Conservation (phyloP, 53 echinoderm and acorn worm genomes). For the Actinopyga echinites region DNA sequence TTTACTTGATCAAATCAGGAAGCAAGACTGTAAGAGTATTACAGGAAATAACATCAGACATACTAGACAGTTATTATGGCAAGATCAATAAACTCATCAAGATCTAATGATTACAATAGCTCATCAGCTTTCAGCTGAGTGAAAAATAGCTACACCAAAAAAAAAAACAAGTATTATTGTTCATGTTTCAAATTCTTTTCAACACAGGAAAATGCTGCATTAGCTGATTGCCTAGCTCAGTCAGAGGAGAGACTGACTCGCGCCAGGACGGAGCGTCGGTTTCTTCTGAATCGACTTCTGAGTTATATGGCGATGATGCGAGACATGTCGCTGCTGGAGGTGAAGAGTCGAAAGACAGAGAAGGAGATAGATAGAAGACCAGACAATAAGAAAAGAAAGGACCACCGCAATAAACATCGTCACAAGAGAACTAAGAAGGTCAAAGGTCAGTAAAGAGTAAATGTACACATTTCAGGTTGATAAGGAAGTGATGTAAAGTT, state of each 20-base stretch:
- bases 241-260: conserved; percentile 69
- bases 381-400: conserved; percentile 49
- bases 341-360: conserved; percentile 23
- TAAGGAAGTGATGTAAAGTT: too few relatives aligned
- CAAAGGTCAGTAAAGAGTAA: conserved; percentile 33
- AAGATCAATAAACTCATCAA: too few relatives aligned
- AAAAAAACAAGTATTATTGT: background rate
- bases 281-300: conserved; percentile 76
- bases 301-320: conserved; percentile 76
- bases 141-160: too few relatives aligned
- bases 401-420: conserved; percentile 52
- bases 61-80: too few relatives aligned
- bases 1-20: too few relatives aligned
- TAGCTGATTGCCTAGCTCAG: conserved; percentile 78
- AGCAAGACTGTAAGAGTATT: too few relatives aligned
- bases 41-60: too few relatives aligned
- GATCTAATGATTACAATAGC: too few relatives aligned
- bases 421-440: conserved; percentile 60
- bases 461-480: too few relatives aligned
- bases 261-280: conserved; percentile 80
- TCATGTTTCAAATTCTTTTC: background rate
- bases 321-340: conserved; percentile 38
- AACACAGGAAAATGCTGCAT: conserved; percentile 90
- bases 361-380: conserved; percentile 36
- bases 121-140: too few relatives aligned